Percentiles rank a stretch among this genome's conserved stretches.
phyloP scores from a whole-genome alignment of 2,888 invertebrate genomes.

The Dusona sp. region DNA sequence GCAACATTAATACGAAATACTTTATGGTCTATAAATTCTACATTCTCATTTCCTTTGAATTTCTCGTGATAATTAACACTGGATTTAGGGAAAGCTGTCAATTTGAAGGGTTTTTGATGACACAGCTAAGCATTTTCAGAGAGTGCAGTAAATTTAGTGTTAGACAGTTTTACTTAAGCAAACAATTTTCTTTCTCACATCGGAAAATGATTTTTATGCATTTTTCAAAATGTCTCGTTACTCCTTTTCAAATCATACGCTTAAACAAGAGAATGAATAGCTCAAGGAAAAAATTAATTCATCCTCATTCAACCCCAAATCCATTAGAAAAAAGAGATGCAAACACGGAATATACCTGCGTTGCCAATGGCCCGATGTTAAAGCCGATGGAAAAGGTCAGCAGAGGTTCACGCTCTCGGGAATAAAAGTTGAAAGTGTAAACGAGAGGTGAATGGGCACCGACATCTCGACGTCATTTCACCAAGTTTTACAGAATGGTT shows the following conservation, averaged over 20 bases:
- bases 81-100: background rate
- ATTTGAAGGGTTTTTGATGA: background rate
- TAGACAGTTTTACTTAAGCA: background rate
- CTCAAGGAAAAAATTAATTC: background rate
- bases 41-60: background rate
- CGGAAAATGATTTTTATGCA: background rate
- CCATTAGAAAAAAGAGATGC: background rate
- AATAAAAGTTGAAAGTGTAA: conserved; percentile 52
- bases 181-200: background rate
- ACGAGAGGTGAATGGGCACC: conserved; percentile 27
- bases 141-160: background rate
- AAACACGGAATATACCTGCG: background rate
- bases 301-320: background rate
- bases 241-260: background rate
- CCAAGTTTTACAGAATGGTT: conserved; percentile 17
- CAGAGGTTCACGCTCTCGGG: conserved; percentile 44
- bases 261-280: background rate
- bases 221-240: background rate
- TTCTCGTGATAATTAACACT: background rate
- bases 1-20: background rate
- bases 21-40: background rate
- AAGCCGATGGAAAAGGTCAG: conserved; percentile 9
- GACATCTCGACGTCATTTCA: conserved; percentile 24
- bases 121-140: background rate
- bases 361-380: background rate